These are phyloP conservation scores for Metopolophium dirhodum DNA, from an alignment of 1,140 invertebrate species.

Conservation along the genomic window DNA sequence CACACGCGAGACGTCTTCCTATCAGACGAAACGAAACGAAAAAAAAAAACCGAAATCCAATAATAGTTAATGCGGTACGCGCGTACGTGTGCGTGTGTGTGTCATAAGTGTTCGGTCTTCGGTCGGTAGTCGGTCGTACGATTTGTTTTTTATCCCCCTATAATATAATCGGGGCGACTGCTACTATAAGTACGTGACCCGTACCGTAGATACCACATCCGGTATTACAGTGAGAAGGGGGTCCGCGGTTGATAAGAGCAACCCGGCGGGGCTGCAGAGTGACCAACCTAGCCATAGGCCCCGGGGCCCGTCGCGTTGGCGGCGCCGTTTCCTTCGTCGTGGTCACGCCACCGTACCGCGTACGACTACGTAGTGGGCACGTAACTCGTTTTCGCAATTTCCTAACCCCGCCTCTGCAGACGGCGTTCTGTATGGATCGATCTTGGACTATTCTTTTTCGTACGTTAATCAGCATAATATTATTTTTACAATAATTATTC, in stretches of 20 bases:
- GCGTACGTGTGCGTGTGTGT: neutral
- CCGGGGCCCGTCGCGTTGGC: neutral
- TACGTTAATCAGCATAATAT: neutral
- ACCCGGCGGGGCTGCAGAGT: neutral
- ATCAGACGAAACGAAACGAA: neutral
- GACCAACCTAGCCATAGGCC: neutral
- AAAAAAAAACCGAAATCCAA: neutral
- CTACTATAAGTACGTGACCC: neutral
- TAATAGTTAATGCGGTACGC: neutral
- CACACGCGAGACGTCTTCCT: neutral
- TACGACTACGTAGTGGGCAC: neutral
- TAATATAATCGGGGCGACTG: neutral
- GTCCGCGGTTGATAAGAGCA: neutral
- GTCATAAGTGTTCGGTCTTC: neutral
- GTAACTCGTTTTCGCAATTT: neutral
- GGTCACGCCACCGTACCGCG: neutral
- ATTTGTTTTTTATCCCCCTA: neutral
- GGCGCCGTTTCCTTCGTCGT: neutral
- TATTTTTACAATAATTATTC: neutral
- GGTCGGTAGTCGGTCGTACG: neutral
- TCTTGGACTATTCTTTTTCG: neutral
- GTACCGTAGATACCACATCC: neutral
- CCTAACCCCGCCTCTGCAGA: neutral
- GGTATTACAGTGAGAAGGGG: neutral
- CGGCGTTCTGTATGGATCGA: neutral